These are phyloP conservation scores for Lagopus muta DNA, from an alignment of 2,113 vertebrate genomes.

Conservation along the genomic window DNA sequence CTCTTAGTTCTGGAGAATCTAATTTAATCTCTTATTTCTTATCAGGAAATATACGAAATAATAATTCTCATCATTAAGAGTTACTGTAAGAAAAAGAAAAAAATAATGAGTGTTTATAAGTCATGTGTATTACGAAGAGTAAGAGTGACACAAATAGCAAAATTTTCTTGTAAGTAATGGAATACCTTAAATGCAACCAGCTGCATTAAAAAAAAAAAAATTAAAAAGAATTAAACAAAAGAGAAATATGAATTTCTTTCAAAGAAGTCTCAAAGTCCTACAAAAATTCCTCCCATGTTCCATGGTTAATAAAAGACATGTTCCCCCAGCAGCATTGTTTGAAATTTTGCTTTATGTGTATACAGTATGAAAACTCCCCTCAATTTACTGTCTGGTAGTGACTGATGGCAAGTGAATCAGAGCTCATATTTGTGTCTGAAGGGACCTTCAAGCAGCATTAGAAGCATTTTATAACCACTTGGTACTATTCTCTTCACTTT, in stretches of 20 bases:
- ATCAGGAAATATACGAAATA: not conserved
- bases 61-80: not conserved
- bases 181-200: not conserved
- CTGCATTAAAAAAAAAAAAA: not conserved
- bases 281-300: not conserved
- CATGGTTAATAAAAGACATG: not conserved
- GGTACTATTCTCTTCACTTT: not conserved
- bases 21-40: not conserved
- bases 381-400: not conserved
- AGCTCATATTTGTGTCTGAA: not conserved
- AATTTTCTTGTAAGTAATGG: not conserved
- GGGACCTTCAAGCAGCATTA: not conserved
- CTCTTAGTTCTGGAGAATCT: not conserved
- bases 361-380: rapidly evolving
- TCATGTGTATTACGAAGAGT: not conserved
- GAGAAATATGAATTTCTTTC: not conserved
- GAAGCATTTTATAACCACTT: rapidly evolving
- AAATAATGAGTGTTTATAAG: not conserved
- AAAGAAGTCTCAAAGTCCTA: not conserved
- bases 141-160: not conserved
- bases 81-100: not conserved
- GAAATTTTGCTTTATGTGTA: not conserved
- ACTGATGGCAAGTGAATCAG: not conserved
- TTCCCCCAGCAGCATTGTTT: not conserved
- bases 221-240: not conserved